Evolutionary conservation across 92 coral and sea anemone species (phyloP).

Genomic region (Actinostola sp.): DNA sequence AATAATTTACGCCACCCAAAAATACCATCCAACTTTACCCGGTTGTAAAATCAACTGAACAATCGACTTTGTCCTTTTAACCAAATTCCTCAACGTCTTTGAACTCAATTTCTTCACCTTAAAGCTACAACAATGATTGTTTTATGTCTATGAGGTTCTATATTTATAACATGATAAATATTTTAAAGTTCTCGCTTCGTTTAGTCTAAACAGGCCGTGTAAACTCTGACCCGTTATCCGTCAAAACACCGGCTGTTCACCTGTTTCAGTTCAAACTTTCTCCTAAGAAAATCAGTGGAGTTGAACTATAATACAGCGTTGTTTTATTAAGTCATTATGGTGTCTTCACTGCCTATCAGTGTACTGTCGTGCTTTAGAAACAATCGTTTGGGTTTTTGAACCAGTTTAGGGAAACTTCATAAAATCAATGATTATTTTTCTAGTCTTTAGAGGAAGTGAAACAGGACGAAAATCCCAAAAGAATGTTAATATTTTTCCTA

Average conservation of each 20-base stretch:
- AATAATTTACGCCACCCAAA: conserved; percentile 57
- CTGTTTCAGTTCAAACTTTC: conserved; percentile 5
- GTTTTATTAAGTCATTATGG: too few species aligned
- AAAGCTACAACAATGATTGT: background rate
- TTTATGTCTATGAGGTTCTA: background rate
- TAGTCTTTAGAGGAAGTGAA: too few species aligned
- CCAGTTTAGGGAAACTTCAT: too few species aligned
- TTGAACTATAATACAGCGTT: background rate
- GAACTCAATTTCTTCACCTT: background rate
- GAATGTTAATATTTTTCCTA: too few species aligned
- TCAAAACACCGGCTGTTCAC: conserved; percentile 16
- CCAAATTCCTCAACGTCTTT: background rate
- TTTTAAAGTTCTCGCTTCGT: conserved; percentile 12
- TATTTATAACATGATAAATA: conserved; percentile 1
- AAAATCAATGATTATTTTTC: too few species aligned
- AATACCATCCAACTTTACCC: background rate
- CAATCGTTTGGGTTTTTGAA: too few species aligned
- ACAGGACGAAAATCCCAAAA: too few species aligned
- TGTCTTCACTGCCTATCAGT: too few species aligned
- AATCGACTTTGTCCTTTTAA: background rate
- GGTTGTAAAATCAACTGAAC: background rate
- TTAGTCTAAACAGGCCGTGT: conserved; percentile 15
- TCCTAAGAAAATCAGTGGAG: background rate
- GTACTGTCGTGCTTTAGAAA: too few species aligned
- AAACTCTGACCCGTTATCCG: conserved; percentile 31